These are phyloP conservation scores for Dorcus parallelipipedus DNA, from an alignment of 2,888 invertebrate species.

Conservation along the genomic window DNA sequence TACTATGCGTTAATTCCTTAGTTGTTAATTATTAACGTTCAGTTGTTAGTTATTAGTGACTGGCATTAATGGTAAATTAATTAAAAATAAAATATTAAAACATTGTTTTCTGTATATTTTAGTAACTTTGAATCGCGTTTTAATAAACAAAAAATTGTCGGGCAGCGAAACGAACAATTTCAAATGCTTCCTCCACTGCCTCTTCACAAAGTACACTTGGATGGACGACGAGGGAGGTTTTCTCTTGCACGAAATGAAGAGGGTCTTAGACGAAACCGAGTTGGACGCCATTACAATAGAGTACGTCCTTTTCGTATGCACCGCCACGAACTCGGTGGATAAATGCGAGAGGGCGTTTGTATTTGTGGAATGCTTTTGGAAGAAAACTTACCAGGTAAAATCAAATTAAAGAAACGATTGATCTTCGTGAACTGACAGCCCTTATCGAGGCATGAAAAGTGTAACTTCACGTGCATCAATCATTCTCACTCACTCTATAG, in stretches of 20 bases:
- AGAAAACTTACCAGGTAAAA: constrained; percentile 38
- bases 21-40: too few relatives aligned
- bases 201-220: constrained; percentile 46
- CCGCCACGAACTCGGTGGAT: constrained; percentile 39
- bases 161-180: constrained; percentile 30
- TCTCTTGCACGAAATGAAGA: constrained; percentile 41
- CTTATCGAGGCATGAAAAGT: too few relatives aligned
- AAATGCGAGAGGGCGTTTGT: constrained; percentile 41
- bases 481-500: too few relatives aligned
- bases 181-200: constrained; percentile 46
- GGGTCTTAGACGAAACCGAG: constrained; percentile 32
- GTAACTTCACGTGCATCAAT: too few relatives aligned
- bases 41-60: too few relatives aligned
- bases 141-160: constrained; percentile 40
- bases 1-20: too few relatives aligned
- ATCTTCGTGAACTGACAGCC: too few relatives aligned
- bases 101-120: constrained; percentile 12
- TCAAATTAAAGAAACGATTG: too few relatives aligned
- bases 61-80: too few relatives aligned
- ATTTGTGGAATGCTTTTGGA: constrained; percentile 47
- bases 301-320: constrained; percentile 42
- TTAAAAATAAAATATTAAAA: too few relatives aligned
- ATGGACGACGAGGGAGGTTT: constrained; percentile 48
- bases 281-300: constrained; percentile 27
- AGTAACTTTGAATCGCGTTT: constrained; percentile 44